These are phyloP conservation scores for Bedellia somnulentella DNA, from an alignment of 2,888 invertebrate genomes.

Conservation along the genomic window DNA sequence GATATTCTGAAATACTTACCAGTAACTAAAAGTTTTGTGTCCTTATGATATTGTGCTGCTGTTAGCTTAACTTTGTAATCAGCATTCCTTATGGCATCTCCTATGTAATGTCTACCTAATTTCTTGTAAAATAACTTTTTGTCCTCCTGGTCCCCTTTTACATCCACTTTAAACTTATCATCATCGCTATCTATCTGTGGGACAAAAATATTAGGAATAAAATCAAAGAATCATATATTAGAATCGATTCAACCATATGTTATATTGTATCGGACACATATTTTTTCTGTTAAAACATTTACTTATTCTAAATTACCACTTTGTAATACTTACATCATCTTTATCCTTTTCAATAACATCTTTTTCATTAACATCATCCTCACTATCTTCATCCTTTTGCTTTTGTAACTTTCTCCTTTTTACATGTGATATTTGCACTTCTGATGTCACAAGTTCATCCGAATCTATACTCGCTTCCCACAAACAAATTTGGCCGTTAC, in stretches of 20 bases:
- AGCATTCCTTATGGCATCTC: slow-evolving; percentile 68
- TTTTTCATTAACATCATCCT: slow-evolving; percentile 67
- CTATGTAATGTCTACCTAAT: slow-evolving; percentile 72
- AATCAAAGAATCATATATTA: too few relatives aligned
- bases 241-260: too few relatives aligned
- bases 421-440: slow-evolving; percentile 50
- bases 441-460: slow-evolving; percentile 64
- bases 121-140: slow-evolving; percentile 67
- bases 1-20: too few relatives aligned
- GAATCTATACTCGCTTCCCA: slow-evolving; percentile 85
- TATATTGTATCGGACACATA: too few relatives aligned
- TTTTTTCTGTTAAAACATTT: too few relatives aligned
- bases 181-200: slow-evolving; percentile 39
- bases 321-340: slow-evolving; percentile 33
- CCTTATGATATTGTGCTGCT: slow-evolving; percentile 80
- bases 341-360: slow-evolving; percentile 60
- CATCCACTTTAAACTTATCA: slow-evolving; percentile 22
- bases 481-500: slow-evolving; percentile 80
- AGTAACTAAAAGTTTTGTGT: slow-evolving; percentile 79
- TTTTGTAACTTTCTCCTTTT: slow-evolving; percentile 32
- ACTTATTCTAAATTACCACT: too few relatives aligned
- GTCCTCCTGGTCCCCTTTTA: slow-evolving; percentile 30
- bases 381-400: slow-evolving; percentile 50
- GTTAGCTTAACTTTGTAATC: slow-evolving; percentile 69
- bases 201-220: too few relatives aligned